A percentile compares a stretch with the other conserved stretches of the same genome.
Evolutionary conservation across 1,140 invertebrate species (phyloP).

Genomic region (Drosophila arawakana): DNA sequence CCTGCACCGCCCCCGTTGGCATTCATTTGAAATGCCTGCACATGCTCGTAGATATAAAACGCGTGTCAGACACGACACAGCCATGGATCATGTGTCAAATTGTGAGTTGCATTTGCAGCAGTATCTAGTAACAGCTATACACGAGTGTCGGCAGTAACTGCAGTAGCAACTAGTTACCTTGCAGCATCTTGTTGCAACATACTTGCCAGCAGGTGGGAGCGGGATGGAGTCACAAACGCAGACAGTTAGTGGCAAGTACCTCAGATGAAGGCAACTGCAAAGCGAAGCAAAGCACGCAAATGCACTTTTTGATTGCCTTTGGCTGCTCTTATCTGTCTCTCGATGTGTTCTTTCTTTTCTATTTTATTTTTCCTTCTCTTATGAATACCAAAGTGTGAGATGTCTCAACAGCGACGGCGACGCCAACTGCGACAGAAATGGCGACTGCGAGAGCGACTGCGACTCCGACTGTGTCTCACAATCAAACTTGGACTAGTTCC

Average conservation of each 20-base stretch:
- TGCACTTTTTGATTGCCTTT: slow-evolving; percentile 80
- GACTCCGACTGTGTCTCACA: slow-evolving; percentile 44
- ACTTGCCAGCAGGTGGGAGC: neutral
- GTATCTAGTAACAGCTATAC: slow-evolving; percentile 39
- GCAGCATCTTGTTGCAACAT: neutral
- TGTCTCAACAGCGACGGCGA: slow-evolving; percentile 6
- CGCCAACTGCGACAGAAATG: no score
- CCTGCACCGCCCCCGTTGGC: neutral
- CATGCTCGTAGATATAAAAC: slow-evolving; percentile 64
- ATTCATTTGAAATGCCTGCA: slow-evolving; percentile 34
- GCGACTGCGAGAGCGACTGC: no score
- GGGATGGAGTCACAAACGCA: neutral
- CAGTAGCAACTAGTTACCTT: slow-evolving; percentile 60
- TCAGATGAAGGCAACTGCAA: slow-evolving; percentile 48
- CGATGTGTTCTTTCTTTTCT: neutral
- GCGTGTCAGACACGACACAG: slow-evolving; percentile 79
- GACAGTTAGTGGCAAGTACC: slow-evolving; percentile 25
- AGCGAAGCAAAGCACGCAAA: slow-evolving; percentile 56
- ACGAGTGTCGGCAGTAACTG: slow-evolving; percentile 5
- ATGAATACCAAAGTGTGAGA: slow-evolving; percentile 71
- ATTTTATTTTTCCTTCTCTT: slow-evolving; percentile 56
- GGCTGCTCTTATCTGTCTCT: slow-evolving; percentile 66
- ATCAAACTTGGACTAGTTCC: slow-evolving; percentile 30
- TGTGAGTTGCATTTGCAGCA: slow-evolving; percentile 66
- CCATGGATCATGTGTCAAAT: slow-evolving; percentile 81